These are phyloP conservation scores for Proisotoma minuta DNA, from an alignment of 2,888 invertebrate species.

Conservation along the genomic window DNA sequence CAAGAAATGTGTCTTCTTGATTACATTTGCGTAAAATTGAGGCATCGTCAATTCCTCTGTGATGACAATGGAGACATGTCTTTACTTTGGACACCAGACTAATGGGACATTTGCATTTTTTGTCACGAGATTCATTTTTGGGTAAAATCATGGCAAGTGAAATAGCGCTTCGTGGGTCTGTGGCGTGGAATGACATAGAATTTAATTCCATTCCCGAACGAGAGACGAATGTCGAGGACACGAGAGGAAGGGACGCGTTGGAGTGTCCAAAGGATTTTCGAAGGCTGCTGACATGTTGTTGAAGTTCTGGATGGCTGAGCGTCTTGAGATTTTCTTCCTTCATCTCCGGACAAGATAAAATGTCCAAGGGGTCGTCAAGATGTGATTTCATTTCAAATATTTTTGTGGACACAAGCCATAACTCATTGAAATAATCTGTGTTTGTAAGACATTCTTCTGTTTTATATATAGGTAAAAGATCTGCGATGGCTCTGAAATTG, in stretches of 20 bases:
- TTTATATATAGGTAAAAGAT: constrained; percentile 22
- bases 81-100: too few species aligned
- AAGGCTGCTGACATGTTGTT: background rate
- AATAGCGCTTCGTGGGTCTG: too few species aligned
- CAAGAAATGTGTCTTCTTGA: constrained; percentile 17
- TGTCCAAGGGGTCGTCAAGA: constrained; percentile 8
- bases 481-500: constrained; percentile 17
- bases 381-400: constrained; percentile 20
- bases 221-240: too few species aligned
- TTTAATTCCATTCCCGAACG: background rate
- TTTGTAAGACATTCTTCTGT: constrained; percentile 14
- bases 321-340: constrained; percentile 18
- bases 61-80: too few species aligned
- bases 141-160: too few species aligned
- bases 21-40: constrained; percentile 15
- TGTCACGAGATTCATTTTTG: too few species aligned
- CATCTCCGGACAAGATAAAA: constrained; percentile 22
- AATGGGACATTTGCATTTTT: too few species aligned
- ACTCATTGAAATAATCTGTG: constrained; percentile 27
- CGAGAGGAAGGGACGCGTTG: too few species aligned
- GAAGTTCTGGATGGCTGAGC: constrained; percentile 13
- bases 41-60: constrained; percentile 19
- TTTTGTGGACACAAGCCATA: constrained; percentile 24
- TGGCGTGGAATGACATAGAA: too few species aligned
- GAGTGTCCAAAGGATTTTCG: background rate